Evolutionary conservation across 2,797 vertebrate species (phyloP).

Genomic region (Aldrovandia affinis): DNA sequence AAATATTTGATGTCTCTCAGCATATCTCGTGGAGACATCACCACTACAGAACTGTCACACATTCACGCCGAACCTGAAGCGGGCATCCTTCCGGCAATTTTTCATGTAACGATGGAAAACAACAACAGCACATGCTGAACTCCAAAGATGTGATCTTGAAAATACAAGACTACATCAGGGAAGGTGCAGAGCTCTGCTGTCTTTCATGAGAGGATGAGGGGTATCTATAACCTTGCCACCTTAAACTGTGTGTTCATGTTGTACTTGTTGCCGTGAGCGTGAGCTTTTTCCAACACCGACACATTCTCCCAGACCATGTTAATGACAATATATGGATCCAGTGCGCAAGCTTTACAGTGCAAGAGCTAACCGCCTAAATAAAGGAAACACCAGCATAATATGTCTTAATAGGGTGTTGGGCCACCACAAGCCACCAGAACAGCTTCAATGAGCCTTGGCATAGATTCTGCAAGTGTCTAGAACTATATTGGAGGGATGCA

Average conservation of each 20-base stretch:
- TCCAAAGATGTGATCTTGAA: conserved; percentile 23
- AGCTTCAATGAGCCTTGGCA: too few species aligned
- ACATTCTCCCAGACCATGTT: background rate
- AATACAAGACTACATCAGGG: background rate
- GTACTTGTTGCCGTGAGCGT: too few species aligned
- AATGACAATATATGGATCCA: background rate
- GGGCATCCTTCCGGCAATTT: background rate
- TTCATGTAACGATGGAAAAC: background rate
- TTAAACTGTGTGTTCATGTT: background rate
- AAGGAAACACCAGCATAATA: too few species aligned
- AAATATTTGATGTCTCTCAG: conserved; percentile 4
- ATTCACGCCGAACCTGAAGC: background rate
- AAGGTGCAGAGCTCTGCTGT: background rate
- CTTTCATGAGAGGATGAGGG: conserved; percentile 15
- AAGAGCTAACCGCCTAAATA: too few species aligned
- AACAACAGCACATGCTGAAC: background rate
- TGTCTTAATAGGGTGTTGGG: too few species aligned
- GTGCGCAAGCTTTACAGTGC: too few species aligned
- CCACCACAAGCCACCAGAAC: too few species aligned
- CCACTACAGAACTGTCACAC: background rate
- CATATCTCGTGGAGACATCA: conserved; percentile 22
- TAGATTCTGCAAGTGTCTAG: too few species aligned
- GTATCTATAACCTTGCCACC: background rate
- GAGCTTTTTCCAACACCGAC: background rate
- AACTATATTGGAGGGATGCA: too few species aligned